phyloP scores from a whole-genome alignment of 2,888 invertebrate genomes.

The Agriopis aurantiaria region DNA sequence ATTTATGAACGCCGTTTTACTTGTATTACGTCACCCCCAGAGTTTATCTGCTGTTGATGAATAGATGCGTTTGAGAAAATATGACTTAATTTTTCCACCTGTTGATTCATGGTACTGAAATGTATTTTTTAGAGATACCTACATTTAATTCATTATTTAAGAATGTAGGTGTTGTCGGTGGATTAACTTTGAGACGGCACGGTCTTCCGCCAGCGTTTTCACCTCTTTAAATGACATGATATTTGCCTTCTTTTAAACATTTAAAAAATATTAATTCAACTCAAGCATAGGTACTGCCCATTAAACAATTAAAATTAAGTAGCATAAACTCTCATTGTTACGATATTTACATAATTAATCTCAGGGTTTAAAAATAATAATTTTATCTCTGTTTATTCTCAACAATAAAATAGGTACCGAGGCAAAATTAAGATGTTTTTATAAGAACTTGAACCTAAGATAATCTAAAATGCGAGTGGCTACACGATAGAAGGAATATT shows the following conservation, averaged over 20 bases:
- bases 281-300: too few relatives aligned
- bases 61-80: too few relatives aligned
- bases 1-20: background rate
- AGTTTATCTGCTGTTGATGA: background rate
- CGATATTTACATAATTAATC: background rate
- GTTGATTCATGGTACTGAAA: too few relatives aligned
- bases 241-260: too few relatives aligned
- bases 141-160: too few relatives aligned
- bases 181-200: too few relatives aligned
- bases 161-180: too few relatives aligned
- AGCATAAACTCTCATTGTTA: background rate
- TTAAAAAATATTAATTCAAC: too few relatives aligned
- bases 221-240: too few relatives aligned
- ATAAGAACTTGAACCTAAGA: background rate
- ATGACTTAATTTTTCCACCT: too few relatives aligned
- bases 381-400: background rate
- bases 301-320: background rate
- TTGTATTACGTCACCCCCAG: conserved; percentile 7
- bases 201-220: too few relatives aligned
- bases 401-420: background rate
- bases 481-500: conserved; percentile 4
- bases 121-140: too few relatives aligned
- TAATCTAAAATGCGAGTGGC: background rate
- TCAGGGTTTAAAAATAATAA: background rate
- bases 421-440: background rate